phyloP scores from a whole-genome alignment of 2,888 invertebrate genomes.

The Hyles lineata region DNA sequence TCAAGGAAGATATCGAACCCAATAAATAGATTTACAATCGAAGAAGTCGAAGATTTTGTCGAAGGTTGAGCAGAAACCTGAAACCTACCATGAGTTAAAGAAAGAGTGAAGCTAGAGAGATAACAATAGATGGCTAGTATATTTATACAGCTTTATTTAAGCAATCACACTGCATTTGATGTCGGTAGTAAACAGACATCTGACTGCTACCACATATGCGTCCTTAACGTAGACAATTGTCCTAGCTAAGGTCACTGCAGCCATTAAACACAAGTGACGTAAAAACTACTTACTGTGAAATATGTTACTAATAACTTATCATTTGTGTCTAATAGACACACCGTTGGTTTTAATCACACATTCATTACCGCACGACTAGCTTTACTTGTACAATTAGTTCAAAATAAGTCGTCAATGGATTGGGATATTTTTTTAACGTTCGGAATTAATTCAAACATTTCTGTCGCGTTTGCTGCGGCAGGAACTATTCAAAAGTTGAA shows the following conservation, averaged over 20 bases:
- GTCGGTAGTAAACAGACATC: too few relatives aligned
- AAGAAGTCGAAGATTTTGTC: too few relatives aligned
- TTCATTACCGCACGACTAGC: neutral
- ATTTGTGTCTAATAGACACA: neutral
- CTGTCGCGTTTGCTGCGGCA: neutral
- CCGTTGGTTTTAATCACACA: neutral
- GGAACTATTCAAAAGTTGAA: neutral
- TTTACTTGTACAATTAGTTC: neutral
- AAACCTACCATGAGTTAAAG: too few relatives aligned
- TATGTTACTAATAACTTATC: constrained; percentile 2
- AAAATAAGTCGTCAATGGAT: neutral
- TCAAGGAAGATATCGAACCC: too few relatives aligned
- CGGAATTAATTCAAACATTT: constrained; percentile 12
- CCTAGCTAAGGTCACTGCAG: neutral
- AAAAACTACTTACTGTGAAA: neutral
- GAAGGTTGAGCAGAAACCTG: too few relatives aligned
- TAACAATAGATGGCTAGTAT: too few relatives aligned
- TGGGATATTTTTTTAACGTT: neutral
- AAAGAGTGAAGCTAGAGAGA: too few relatives aligned
- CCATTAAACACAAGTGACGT: neutral
- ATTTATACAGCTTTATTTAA: too few relatives aligned
- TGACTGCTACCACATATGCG: neutral
- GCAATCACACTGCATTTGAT: too few relatives aligned
- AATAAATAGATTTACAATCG: too few relatives aligned
- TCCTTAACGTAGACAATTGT: neutral